phyloP scores from a whole-genome alignment of 2,888 invertebrate species.

The Thecophora atra region DNA sequence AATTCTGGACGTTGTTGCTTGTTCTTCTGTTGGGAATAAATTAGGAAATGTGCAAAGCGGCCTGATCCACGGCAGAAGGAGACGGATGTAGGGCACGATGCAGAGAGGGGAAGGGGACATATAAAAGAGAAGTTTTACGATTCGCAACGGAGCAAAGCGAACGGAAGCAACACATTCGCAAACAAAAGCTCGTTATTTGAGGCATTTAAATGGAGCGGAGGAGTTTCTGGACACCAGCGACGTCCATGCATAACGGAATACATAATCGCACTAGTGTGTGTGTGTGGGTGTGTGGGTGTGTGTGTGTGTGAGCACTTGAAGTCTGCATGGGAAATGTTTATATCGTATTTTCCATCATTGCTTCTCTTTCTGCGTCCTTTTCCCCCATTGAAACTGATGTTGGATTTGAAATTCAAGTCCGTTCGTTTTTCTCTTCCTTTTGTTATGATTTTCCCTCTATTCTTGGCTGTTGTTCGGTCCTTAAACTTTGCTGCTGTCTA shows the following conservation, averaged over 20 bases:
- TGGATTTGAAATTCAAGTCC: constrained; percentile 12
- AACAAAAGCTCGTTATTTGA: constrained; percentile 5
- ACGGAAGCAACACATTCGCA: neutral
- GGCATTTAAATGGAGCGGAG: neutral
- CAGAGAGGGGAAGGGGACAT: neutral
- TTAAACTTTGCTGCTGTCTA: neutral
- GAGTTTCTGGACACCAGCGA: neutral
- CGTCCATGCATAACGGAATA: neutral
- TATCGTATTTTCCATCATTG: constrained; percentile 25
- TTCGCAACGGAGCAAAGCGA: constrained; percentile 19
- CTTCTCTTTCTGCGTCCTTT: neutral
- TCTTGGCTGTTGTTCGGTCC: constrained; percentile 1
- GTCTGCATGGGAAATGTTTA: constrained; percentile 31
- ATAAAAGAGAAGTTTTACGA: constrained; percentile 30
- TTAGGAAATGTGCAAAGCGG: constrained; percentile 19
- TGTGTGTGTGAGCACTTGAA: constrained; percentile 19
- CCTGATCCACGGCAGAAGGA: neutral
- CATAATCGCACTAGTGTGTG: neutral
- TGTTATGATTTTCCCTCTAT: neutral
- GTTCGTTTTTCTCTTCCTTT: constrained; percentile 1
- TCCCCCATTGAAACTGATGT: constrained; percentile 59
- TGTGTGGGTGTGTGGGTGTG: constrained; percentile 6
- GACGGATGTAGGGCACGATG: neutral
- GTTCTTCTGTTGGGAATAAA: constrained; percentile 13
- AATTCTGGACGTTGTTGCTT: neutral